A percentile compares a stretch with the other conserved stretches of the same genome.
phyloP scores from a whole-genome alignment of 2,888 invertebrate genomes.

The Agelastica alni region DNA sequence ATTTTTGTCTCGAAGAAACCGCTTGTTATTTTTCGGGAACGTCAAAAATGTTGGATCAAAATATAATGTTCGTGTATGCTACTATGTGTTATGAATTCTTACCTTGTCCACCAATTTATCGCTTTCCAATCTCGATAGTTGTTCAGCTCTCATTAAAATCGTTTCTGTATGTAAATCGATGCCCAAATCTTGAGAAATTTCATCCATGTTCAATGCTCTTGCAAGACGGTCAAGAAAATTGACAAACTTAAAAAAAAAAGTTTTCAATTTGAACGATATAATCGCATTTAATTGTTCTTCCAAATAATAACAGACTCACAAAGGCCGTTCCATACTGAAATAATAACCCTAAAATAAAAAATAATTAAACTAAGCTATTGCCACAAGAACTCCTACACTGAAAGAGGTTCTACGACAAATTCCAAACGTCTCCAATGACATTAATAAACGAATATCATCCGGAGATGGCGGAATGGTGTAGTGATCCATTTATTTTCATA shows the following conservation, averaged over 20 bases:
- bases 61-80: too few species aligned
- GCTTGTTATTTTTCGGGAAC: too few species aligned
- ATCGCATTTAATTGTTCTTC: too few species aligned
- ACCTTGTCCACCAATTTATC: constrained; percentile 85
- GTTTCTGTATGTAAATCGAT: constrained; percentile 84
- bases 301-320: too few species aligned
- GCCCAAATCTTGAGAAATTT: constrained; percentile 78
- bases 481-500: neutral
- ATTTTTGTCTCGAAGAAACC: too few species aligned
- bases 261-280: too few species aligned
- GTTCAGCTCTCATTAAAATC: constrained; percentile 82
- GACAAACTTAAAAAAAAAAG: constrained; percentile 66
- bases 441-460: neutral
- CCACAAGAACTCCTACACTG: neutral
- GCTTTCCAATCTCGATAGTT: constrained; percentile 77
- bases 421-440: neutral
- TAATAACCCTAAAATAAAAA: neutral
- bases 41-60: too few species aligned
- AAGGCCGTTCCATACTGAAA: too few species aligned
- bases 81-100: constrained; percentile 34
- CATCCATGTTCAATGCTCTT: constrained; percentile 82
- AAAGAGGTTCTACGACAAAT: neutral
- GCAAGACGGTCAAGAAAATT: constrained; percentile 83
- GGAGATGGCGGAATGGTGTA: neutral
- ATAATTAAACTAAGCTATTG: neutral